Percentiles rank a stretch among this genome's conserved stretches.
Evolutionary conservation across 2,113 vertebrate species (phyloP).

Genomic region (Benitochromis conjunctus): DNA sequence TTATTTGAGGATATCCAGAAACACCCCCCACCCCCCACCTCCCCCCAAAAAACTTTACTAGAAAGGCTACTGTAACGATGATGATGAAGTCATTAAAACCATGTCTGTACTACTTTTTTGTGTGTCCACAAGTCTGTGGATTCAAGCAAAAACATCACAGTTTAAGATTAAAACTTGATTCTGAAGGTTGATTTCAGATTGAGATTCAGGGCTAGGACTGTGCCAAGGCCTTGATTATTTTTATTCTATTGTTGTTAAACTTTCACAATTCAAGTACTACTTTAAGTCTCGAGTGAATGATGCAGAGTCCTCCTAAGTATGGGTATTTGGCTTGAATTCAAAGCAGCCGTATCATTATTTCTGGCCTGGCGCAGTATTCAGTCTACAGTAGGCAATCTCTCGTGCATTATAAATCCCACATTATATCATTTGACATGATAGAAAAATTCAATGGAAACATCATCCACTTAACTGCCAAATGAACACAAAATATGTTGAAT

Average conservation of each 20-base stretch:
- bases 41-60: neutral
- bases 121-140: neutral
- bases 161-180: neutral
- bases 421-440: neutral
- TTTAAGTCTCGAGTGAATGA: neutral
- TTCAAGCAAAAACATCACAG: neutral
- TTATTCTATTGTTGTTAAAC: neutral
- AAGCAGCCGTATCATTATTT: neutral
- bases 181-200: neutral
- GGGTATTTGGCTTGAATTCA: neutral
- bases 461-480: neutral
- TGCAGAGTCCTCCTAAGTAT: neutral
- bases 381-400: neutral
- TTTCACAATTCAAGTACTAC: neutral
- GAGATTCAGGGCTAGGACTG: neutral
- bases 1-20: neutral
- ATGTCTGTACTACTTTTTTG: neutral
- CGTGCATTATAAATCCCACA: neutral
- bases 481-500: neutral
- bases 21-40: neutral
- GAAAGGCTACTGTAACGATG: neutral
- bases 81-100: neutral
- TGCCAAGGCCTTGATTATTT: neutral
- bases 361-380: neutral
- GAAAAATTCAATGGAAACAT: neutral